Evolutionary conservation across 1,140 invertebrate species (phyloP).

Genomic region (Helicorthomorpha holstii): DNA sequence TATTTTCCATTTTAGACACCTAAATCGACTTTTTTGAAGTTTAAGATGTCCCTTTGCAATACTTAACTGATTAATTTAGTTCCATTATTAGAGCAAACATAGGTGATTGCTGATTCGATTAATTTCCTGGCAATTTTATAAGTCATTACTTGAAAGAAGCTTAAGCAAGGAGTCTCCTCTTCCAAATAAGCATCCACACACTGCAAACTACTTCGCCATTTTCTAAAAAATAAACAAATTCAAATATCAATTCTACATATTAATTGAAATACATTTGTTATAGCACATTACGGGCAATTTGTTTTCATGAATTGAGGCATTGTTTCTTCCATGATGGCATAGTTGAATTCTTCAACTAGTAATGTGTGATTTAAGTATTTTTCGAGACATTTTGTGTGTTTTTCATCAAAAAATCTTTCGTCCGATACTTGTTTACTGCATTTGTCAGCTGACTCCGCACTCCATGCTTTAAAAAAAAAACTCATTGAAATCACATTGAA

Average conservation of each 20-base stretch:
- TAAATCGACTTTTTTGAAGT: no score
- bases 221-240: not conserved
- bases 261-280: no score
- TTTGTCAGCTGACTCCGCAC: no score
- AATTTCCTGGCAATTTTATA: not conserved
- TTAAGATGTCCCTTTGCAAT: no score
- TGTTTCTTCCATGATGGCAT: not conserved
- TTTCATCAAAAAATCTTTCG: no score
- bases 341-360: not conserved
- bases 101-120: not conserved
- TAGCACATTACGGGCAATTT: not conserved
- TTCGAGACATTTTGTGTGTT: no score
- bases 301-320: not conserved
- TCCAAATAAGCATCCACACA: not conserved
- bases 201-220: not conserved
- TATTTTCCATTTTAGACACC: not conserved
- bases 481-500: no score
- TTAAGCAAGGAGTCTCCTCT: not conserved
- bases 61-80: not conserved
- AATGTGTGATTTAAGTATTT: not conserved
- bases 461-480: no score
- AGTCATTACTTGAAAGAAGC: not conserved
- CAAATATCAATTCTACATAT: no score
- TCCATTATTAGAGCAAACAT: not conserved
- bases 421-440: no score